A percentile compares a stretch with the other conserved stretches of the same genome.
Conservation (phyloP, 2,113 vertebrate genomes). For the Phrynosoma blainvillii region DNA sequence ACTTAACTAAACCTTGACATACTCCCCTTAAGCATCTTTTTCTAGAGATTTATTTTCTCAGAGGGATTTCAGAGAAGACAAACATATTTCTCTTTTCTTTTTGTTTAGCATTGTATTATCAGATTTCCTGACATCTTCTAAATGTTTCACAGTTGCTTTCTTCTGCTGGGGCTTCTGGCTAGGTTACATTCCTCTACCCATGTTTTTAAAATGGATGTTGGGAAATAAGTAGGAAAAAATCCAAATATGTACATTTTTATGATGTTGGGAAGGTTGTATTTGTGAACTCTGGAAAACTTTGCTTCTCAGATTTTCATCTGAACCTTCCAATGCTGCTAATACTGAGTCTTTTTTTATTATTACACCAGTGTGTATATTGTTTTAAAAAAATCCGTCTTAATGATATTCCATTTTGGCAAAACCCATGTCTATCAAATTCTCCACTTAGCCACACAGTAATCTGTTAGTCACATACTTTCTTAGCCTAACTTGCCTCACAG, state of each 20-base stretch:
- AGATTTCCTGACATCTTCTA: constrained; percentile 58
- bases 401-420: neutral
- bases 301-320: neutral
- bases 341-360: neutral
- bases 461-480: too few relatives aligned
- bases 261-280: neutral
- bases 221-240: constrained; percentile 12
- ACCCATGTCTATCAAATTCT: neutral
- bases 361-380: neutral
- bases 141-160: constrained; percentile 42
- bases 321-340: neutral
- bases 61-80: constrained; percentile 61
- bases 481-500: neutral
- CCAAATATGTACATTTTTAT: neutral
- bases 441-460: too few relatives aligned
- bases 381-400: neutral
- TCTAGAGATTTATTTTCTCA: constrained; percentile 63
- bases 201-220: neutral
- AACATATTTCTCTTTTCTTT: constrained; percentile 66
- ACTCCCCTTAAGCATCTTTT: constrained; percentile 62
- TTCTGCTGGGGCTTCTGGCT: neutral
- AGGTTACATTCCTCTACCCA: neutral
- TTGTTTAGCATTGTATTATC: constrained; percentile 46
- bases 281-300: neutral
- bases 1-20: constrained; percentile 70